Evolutionary conservation across 2,113 vertebrate genomes (phyloP).

Genomic region (Addax nasomaculatus): DNA sequence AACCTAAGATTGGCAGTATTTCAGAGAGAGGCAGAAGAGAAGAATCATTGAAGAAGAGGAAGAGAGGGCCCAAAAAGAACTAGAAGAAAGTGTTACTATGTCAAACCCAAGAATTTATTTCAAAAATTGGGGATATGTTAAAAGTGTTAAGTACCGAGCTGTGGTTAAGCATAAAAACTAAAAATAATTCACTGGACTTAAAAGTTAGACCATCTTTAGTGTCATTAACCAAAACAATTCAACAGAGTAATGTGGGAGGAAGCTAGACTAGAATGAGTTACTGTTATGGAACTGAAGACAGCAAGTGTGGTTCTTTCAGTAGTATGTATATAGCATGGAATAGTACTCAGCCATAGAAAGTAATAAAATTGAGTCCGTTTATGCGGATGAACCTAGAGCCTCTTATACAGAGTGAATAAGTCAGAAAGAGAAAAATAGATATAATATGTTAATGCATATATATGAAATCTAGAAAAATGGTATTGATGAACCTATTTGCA

Average conservation of each 20-base stretch:
- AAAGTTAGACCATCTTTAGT: background rate
- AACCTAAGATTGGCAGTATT: conserved; percentile 2
- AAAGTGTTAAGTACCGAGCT: conserved; percentile 12
- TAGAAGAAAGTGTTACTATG: background rate
- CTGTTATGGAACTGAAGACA: background rate
- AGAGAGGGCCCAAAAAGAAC: background rate
- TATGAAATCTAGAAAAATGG: background rate
- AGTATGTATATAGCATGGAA: background rate
- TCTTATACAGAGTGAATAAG: background rate
- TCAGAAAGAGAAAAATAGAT: background rate
- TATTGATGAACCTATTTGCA: background rate
- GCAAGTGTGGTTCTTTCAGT: background rate
- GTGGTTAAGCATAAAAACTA: background rate
- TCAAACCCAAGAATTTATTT: conserved; percentile 22
- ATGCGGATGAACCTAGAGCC: background rate
- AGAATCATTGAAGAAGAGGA: background rate
- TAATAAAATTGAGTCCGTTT: background rate
- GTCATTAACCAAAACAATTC: conserved; percentile 17
- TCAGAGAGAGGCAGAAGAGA: background rate
- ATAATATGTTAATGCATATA: background rate
- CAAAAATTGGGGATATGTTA: background rate
- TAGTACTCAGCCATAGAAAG: background rate
- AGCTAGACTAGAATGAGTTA: background rate
- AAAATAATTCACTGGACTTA: background rate
- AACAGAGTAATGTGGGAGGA: background rate